Evolutionary conservation across 1,140 invertebrate genomes (phyloP).

Genomic region (Pinna nobilis): DNA sequence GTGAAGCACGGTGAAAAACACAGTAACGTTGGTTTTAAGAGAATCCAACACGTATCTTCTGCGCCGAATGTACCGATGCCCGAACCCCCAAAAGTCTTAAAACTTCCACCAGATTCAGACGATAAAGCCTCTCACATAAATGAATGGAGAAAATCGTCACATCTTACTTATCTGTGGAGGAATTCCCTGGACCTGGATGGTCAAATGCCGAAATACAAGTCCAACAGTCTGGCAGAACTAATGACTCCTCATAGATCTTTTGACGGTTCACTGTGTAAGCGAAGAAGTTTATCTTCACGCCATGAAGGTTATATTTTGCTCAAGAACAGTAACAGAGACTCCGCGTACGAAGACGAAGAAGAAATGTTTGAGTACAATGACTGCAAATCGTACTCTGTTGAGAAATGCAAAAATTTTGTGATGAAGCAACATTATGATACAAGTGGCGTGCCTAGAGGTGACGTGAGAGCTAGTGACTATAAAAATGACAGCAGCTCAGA

Average conservation of each 20-base stretch:
- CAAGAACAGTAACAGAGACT: slow-evolving; percentile 49
- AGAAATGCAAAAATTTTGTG: neutral
- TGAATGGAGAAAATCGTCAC: slow-evolving; percentile 56
- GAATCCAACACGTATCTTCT: slow-evolving; percentile 29
- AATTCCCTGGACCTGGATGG: slow-evolving; percentile 49
- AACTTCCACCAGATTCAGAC: slow-evolving; percentile 8
- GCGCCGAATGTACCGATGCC: slow-evolving; percentile 40
- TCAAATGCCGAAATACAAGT: slow-evolving; percentile 50
- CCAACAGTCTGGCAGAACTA: slow-evolving; percentile 60
- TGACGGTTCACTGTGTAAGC: slow-evolving; percentile 43
- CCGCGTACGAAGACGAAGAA: slow-evolving; percentile 56
- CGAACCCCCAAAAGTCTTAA: slow-evolving; percentile 24
- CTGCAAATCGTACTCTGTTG: neutral
- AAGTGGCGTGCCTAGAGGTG: neutral
- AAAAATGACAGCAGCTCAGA: neutral
- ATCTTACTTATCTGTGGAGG: slow-evolving; percentile 53
- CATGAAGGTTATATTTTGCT: slow-evolving; percentile 60
- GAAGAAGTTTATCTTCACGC: slow-evolving; percentile 58
- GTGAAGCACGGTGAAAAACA: neutral
- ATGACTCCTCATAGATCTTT: slow-evolving; percentile 40
- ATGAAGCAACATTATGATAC: neutral
- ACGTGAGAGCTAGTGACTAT: neutral
- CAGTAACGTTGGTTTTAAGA: neutral
- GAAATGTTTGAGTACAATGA: slow-evolving; percentile 43
- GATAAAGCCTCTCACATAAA: slow-evolving; percentile 53